Percentiles rank a stretch among this genome's conserved stretches.
phyloP scores from a whole-genome alignment of 2,113 vertebrate species.

The Eolophus roseicapilla region DNA sequence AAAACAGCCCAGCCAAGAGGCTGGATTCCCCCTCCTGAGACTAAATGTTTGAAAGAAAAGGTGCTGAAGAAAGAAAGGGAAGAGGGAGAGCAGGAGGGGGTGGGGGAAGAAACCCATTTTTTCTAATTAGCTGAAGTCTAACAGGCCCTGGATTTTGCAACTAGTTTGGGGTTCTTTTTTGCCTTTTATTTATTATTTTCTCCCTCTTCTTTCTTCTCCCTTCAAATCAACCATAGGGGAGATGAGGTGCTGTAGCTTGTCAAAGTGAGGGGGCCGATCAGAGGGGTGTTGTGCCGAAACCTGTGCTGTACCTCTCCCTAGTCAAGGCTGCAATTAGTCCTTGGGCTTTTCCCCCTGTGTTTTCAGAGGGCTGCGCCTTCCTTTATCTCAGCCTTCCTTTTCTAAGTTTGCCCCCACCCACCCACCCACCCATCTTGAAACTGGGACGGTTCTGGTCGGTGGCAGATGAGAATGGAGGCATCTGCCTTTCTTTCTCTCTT shows the following conservation, averaged over 20 bases:
- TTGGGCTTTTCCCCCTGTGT: not conserved
- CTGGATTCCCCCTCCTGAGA: constrained; percentile 87
- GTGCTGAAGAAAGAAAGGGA: constrained; percentile 84
- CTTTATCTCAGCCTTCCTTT: not conserved
- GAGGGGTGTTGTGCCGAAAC: constrained; percentile 36
- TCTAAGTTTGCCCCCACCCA: not conserved
- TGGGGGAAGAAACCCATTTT: constrained; percentile 72
- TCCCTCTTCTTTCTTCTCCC: too few relatives aligned
- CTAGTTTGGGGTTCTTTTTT: constrained; percentile 13
- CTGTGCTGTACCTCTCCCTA: not conserved
- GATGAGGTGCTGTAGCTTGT: constrained; percentile 37
- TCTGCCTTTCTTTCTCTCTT: not conserved
- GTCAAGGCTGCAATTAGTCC: not conserved
- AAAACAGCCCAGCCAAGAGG: constrained; percentile 98
- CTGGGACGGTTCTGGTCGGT: not conserved
- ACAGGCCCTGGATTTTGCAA: constrained; percentile 82
- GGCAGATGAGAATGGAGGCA: not conserved
- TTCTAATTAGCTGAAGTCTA: constrained; percentile 97
- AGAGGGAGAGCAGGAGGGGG: constrained; percentile 25
- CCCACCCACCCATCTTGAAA: not conserved
- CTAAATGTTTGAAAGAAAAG: constrained; percentile 87
- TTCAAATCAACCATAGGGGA: not conserved
- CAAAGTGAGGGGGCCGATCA: not conserved
- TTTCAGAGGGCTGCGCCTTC: not conserved
- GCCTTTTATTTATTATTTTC: not conserved